These are phyloP conservation scores for Pterobdella sp. DNA, from an alignment of 2,888 invertebrate species.

Conservation along the genomic window DNA sequence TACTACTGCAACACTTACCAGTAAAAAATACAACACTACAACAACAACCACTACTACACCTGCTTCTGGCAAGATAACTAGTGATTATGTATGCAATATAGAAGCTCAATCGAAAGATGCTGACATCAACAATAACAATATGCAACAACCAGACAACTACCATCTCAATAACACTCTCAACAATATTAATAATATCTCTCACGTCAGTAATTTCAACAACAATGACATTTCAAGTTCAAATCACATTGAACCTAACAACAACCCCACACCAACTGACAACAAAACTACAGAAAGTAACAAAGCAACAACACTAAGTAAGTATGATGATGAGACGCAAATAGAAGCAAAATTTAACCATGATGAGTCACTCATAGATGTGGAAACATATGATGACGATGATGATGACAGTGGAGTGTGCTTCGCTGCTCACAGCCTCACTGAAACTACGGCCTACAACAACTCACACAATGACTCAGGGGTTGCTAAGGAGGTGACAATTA, in stretches of 20 bases:
- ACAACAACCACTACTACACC: neutral
- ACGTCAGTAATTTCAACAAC: no score
- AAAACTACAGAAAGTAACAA: neutral
- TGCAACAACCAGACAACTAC: neutral
- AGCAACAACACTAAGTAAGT: neutral
- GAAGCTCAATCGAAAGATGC: no score
- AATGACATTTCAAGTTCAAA: no score
- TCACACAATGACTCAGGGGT: no score
- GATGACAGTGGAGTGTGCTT: constrained; percentile 10
- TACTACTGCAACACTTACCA: neutral
- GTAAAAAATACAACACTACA: neutral
- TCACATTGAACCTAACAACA: no score
- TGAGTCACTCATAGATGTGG: constrained; percentile 5
- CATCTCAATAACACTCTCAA: no score
- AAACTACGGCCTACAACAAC: neutral
- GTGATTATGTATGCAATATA: no score
- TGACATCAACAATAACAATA: neutral
- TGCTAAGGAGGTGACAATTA: neutral
- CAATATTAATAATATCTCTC: no score
- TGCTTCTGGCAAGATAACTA: no score
- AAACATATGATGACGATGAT: constrained; percentile 3
- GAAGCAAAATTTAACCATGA: neutral
- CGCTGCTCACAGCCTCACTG: neutral
- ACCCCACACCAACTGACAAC: neutral
- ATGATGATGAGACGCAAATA: neutral